phyloP scores from a whole-genome alignment of 1,140 invertebrate genomes.

The Listronotus oregonensis region DNA sequence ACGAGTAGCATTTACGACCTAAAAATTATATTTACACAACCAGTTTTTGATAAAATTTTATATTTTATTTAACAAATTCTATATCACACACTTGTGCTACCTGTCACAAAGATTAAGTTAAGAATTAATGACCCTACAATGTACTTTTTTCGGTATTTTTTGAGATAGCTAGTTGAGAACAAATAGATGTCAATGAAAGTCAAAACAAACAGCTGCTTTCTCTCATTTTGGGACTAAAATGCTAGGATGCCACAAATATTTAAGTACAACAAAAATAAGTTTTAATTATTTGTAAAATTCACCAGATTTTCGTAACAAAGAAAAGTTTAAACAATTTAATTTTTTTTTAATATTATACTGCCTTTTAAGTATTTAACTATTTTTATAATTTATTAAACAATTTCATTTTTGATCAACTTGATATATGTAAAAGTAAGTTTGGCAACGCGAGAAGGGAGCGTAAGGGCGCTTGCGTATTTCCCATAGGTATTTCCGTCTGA shows the following conservation, averaged over 20 bases:
- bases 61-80: too few relatives aligned
- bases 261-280: neutral
- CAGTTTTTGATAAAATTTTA: neutral
- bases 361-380: too few relatives aligned
- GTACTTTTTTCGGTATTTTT: neutral
- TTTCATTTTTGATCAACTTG: too few relatives aligned
- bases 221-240: too few relatives aligned
- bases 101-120: neutral
- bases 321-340: too few relatives aligned
- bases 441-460: too few relatives aligned
- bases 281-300: neutral
- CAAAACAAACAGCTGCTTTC: constrained; percentile 24
- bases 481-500: neutral
- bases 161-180: neutral
- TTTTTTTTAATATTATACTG: too few relatives aligned
- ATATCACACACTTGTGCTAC: too few relatives aligned
- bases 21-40: constrained; percentile 1
- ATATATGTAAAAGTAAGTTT: too few relatives aligned
- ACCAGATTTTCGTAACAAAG: too few relatives aligned
- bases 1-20: neutral
- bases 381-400: too few relatives aligned
- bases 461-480: neutral
- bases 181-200: neutral
- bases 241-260: neutral
- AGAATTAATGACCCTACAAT: neutral